Conservation (phyloP, 2,888 invertebrate species). For the Carabus problematicus region DNA sequence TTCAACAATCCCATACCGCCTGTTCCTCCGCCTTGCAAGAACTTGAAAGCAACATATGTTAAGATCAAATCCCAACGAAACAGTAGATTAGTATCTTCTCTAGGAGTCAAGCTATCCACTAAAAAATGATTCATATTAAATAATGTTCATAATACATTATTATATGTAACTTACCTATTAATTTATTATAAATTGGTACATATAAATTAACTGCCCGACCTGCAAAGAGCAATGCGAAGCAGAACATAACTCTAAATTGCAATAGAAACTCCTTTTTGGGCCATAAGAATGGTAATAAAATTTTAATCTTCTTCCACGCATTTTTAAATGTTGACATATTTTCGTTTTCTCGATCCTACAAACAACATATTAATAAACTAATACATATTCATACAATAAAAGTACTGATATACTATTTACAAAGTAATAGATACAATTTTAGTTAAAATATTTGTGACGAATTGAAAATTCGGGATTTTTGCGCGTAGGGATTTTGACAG, state of each 20-base stretch:
- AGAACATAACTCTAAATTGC: constrained; percentile 83
- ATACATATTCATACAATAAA: constrained; percentile 4
- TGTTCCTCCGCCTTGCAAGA: constrained; percentile 94
- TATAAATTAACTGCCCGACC: constrained; percentile 90
- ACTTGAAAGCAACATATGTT: constrained; percentile 86
- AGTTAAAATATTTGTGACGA: too few species aligned
- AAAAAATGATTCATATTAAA: constrained; percentile 50
- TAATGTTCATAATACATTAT: not conserved
- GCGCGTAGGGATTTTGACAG: too few species aligned
- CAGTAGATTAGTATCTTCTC: constrained; percentile 56
- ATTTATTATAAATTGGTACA: constrained; percentile 92
- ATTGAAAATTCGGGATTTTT: too few species aligned
- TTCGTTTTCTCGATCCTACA: constrained; percentile 60
- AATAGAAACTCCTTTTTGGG: constrained; percentile 80
- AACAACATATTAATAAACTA: constrained; percentile 32
- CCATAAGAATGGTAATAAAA: constrained; percentile 92
- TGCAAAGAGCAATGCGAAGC: constrained; percentile 75
- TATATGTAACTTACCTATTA: constrained; percentile 73
- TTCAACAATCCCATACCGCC: constrained; percentile 93
- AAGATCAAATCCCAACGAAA: constrained; percentile 93
- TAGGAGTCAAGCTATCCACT: constrained; percentile 81
- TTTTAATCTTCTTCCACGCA: constrained; percentile 78
- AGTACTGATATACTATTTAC: not conserved
- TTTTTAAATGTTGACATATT: constrained; percentile 81
- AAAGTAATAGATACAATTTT: too few species aligned